These are phyloP conservation scores for Streptopelia turtur DNA, from an alignment of 2,797 vertebrate genomes.

Conservation along the genomic window DNA sequence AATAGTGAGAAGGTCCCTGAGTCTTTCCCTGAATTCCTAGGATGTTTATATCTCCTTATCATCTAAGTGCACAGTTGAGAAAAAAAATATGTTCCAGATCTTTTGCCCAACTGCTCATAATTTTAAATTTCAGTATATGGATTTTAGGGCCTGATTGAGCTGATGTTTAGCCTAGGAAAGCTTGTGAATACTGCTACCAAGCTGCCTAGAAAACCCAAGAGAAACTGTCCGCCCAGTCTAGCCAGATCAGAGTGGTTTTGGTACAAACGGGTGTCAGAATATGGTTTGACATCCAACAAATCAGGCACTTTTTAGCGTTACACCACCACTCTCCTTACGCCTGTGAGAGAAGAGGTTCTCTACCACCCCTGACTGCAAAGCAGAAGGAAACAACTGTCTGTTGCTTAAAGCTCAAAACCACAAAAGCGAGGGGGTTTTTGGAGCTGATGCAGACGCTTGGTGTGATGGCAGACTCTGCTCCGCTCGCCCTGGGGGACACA, in stretches of 20 bases:
- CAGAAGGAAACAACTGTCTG: neutral
- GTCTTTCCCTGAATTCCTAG: neutral
- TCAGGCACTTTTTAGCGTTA: neutral
- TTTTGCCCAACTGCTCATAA: neutral
- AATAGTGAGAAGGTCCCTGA: neutral
- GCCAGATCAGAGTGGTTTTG: neutral
- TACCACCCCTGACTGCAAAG: neutral
- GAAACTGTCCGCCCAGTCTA: neutral
- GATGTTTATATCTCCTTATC: neutral
- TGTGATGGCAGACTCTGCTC: neutral
- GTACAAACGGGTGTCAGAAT: neutral
- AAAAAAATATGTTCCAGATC: neutral
- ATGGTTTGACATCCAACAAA: neutral
- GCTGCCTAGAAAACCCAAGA: neutral
- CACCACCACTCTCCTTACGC: neutral
- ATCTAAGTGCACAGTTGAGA: neutral
- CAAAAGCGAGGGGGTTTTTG: neutral
- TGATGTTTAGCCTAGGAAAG: neutral
- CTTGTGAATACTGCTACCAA: neutral
- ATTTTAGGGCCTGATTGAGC: neutral
- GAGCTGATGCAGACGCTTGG: neutral
- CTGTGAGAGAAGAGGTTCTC: neutral
- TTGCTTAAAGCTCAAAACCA: conserved; percentile 17
- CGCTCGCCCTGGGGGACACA: accelerated
- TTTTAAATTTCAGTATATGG: neutral